Percentiles rank a stretch among this genome's conserved stretches.
These are phyloP conservation scores for Pseudochirops cupreus DNA, from an alignment of 2,797 vertebrate genomes.

Conservation along the genomic window DNA sequence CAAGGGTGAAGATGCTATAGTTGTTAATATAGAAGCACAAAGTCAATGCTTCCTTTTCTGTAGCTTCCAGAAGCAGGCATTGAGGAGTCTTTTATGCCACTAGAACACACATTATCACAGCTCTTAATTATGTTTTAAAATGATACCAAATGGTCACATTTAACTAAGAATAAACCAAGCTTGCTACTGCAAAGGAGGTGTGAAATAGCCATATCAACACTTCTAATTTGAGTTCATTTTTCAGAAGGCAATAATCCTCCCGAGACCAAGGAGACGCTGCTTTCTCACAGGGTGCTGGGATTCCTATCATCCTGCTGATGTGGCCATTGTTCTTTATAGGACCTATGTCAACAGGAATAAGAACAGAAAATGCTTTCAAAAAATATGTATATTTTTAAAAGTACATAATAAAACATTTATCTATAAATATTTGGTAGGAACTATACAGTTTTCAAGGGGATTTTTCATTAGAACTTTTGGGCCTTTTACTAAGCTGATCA, in stretches of 20 bases:
- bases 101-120: conserved; percentile 5
- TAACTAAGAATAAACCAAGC: conserved; percentile 43
- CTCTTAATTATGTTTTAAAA: conserved; percentile 67
- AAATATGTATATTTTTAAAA: not conserved
- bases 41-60: not conserved
- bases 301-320: not conserved
- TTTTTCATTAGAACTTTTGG: not conserved
- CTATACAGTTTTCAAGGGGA: not conserved
- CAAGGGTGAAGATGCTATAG: not conserved
- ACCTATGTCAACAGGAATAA: conserved; percentile 4
- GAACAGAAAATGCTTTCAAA: not conserved
- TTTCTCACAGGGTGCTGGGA: conserved; percentile 27
- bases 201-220: conserved; percentile 56
- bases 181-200: conserved; percentile 31
- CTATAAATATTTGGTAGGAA: not conserved
- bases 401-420: not conserved
- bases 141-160: conserved; percentile 59
- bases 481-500: not conserved
- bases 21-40: not conserved
- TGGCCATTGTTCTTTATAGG: not conserved
- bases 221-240: conserved; percentile 52
- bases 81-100: conserved; percentile 45
- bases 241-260: conserved; percentile 35
- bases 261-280: conserved; percentile 10
- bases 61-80: conserved; percentile 52